These are phyloP conservation scores for Ophion ventricosus DNA, from an alignment of 2,888 invertebrate species.

Conservation along the genomic window DNA sequence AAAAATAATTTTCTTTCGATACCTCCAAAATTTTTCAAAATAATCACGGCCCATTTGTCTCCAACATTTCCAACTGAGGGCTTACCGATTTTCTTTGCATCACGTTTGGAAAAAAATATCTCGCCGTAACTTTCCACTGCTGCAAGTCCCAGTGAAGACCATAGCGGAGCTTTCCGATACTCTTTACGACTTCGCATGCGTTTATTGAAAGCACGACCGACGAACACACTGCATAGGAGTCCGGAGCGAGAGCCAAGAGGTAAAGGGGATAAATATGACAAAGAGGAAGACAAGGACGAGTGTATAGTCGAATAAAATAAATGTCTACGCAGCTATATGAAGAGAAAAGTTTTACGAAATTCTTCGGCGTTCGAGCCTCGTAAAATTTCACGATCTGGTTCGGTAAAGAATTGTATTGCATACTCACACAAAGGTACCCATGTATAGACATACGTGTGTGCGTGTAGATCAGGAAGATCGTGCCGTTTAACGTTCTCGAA, in stretches of 20 bases:
- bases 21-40: too few species aligned
- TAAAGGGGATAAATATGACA: constrained; percentile 31
- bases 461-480: constrained; percentile 76
- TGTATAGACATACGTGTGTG: not conserved
- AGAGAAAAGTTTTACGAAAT: constrained; percentile 21
- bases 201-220: constrained; percentile 43
- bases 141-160: constrained; percentile 20
- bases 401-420: constrained; percentile 22
- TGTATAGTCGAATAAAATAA: constrained; percentile 29
- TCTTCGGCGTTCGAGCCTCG: constrained; percentile 18
- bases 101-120: not conserved
- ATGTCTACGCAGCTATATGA: constrained; percentile 22
- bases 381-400: constrained; percentile 50
- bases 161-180: not conserved
- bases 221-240: not conserved
- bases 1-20: too few species aligned
- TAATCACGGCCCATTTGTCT: too few species aligned
- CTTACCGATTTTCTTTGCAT: too few species aligned
- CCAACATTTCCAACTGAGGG: too few species aligned
- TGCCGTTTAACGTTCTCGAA: constrained; percentile 75
- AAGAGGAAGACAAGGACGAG: constrained; percentile 20
- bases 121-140: constrained; percentile 1
- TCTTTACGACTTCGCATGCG: constrained; percentile 30
- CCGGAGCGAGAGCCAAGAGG: constrained; percentile 11
- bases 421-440: constrained; percentile 22